Percentiles rank a stretch among this genome's conserved stretches.
Evolutionary conservation across 1,140 invertebrate species (phyloP).

Genomic region (Bombyx mori): ASM3026992v2 NC_085119.1:6669501-6670000

Average conservation of each 20-base stretch:
- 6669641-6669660: constrained; percentile 89
- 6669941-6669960: no score
- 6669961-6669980: no score
- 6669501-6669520: constrained; percentile 69
- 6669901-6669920: no score
- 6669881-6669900: no score
- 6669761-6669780: constrained; percentile 75
- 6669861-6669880: no score
- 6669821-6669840: no score
- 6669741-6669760: constrained; percentile 67
- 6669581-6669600: constrained; percentile 80
- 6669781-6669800: no score
- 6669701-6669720: constrained; percentile 23
- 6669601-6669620: constrained; percentile 84
- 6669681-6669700: constrained; percentile 52
- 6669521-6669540: constrained; percentile 80
- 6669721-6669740: no score
- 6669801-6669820: no score
- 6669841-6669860: no score
- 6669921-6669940: no score
- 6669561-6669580: constrained; percentile 78
- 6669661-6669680: constrained; percentile 71
- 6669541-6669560: constrained; percentile 81
- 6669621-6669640: constrained; percentile 85
- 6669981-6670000: no score